phyloP scores from a whole-genome alignment of 2,888 invertebrate species.

The Drosophila emarginata region DNA sequence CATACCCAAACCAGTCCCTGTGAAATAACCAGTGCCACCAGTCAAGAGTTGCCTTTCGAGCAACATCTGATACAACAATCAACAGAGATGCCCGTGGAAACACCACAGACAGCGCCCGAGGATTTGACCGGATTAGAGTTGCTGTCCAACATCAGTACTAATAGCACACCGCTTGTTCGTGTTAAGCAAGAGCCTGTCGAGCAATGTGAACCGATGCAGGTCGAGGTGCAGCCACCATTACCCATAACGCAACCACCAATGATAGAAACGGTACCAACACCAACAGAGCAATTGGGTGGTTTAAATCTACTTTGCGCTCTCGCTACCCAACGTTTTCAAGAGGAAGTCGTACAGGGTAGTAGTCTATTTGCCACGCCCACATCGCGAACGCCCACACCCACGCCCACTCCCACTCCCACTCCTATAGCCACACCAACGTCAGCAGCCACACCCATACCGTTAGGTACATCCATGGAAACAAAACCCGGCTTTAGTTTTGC shows the following conservation, averaged over 20 bases:
- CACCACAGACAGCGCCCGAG: conserved; percentile 81
- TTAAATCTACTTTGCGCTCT: conserved; percentile 91
- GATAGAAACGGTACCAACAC: conserved; percentile 43
- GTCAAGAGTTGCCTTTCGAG: conserved; percentile 35
- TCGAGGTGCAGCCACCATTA: background rate
- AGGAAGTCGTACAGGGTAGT: conserved; percentile 83
- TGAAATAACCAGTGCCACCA: conserved; percentile 50
- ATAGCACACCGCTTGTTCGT: conserved; percentile 84
- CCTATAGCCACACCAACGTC: conserved; percentile 12
- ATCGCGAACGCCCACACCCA: conserved; percentile 62
- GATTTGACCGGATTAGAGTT: conserved; percentile 92
- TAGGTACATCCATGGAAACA: conserved; percentile 16
- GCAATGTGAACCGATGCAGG: conserved; percentile 40
- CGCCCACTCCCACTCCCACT: conserved; percentile 17
- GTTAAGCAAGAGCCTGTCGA: conserved; percentile 81
- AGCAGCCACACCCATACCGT: background rate
- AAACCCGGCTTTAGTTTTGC: conserved; percentile 40
- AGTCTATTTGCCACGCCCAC: conserved; percentile 62
- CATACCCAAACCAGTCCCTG: conserved; percentile 68
- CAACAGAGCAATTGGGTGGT: conserved; percentile 84
- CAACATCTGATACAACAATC: conserved; percentile 36
- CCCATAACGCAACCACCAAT: conserved; percentile 13
- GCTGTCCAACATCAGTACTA: conserved; percentile 91
- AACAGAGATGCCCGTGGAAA: conserved; percentile 31
- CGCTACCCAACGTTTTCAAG: conserved; percentile 92